phyloP scores from a whole-genome alignment of 2,113 vertebrate genomes.

The Bufo bufo region DNA sequence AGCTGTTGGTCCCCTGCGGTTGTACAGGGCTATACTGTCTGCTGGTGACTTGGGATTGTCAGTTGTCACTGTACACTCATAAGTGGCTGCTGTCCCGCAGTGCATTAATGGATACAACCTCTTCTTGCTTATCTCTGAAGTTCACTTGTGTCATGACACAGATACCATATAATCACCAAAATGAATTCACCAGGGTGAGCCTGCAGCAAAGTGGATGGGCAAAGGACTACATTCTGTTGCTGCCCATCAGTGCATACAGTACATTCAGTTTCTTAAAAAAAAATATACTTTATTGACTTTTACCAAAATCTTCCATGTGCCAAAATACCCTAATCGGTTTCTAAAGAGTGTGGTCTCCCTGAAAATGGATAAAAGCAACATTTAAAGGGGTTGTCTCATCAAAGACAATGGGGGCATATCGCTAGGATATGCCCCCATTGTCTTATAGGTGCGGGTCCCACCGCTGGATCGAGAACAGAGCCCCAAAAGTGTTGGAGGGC shows the following conservation, averaged over 20 bases:
- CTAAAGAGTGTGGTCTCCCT: too few species aligned
- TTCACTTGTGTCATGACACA: conserved; percentile 11
- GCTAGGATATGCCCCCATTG: too few species aligned
- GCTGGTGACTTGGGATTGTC: not conserved
- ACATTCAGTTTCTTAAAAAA: not conserved
- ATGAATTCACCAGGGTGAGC: not conserved
- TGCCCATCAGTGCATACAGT: not conserved
- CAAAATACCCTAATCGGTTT: too few species aligned
- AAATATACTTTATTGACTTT: too few species aligned
- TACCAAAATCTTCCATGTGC: too few species aligned
- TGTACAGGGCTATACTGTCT: conserved; percentile 14
- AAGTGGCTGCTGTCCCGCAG: not conserved
- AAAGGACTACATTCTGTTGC: not conserved
- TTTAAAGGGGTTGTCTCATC: too few species aligned
- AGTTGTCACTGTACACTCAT: conserved; percentile 29
- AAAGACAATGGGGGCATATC: too few species aligned
- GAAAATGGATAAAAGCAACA: too few species aligned
- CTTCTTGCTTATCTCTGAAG: conserved; percentile 15
- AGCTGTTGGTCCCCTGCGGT: not conserved
- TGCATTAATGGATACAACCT: not conserved
- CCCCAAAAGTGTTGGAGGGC: too few species aligned
- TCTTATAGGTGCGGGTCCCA: too few species aligned
- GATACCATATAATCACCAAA: not conserved
- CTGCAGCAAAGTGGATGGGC: not conserved
- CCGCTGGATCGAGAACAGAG: too few species aligned